Evolutionary conservation across 2,113 vertebrate genomes (phyloP), one percentile per base, ranked within the genome.

Genomic region (Syrmaticus mikado): DNA sequence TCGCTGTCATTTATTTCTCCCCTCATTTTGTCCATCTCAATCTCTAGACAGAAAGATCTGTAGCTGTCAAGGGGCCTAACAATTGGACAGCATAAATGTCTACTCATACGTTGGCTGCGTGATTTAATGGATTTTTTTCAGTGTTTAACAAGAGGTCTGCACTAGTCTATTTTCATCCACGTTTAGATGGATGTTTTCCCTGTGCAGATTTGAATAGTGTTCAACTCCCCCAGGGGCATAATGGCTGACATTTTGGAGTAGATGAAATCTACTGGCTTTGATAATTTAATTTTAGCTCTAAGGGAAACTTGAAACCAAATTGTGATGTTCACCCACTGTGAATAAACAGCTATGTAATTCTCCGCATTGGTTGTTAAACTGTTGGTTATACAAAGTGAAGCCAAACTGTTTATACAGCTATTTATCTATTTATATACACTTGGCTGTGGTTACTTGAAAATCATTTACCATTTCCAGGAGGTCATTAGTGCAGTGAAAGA

Each of bases 371-470:
- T 60, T 62, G 28, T 80, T 92, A 72, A 89, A 24, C 30, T 73
- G 24, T 67, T 78, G 43, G 55, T 81, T 81, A 50, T 57, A 40
- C 17, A 72, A 20, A 78, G 8, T 22, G 48, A 92, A 79, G 66
- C 14, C 46, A 73, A 73, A 48, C 75, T 75, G 65, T 68, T 91
- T 89, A 71, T 77, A n/a, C 60, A 78, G 16, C 13, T 86, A 30
- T 75, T 83, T 90, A 50, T 73, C 58, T 87, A 70, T 87, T 92
- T 76, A 73, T 89, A 34, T 84, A 40, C 77, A 75, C 30, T 73
- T 88, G 74, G 77, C 55, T 68, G 12, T 25, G 9, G 40, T 58
- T 92, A 72, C 48, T 93, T 45, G 55, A 84, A 90, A 78, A 25
- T 78, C 80, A 86, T 88, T 83, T 78, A 43, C 20, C 10, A 16